Evolutionary conservation across 2,113 vertebrate species (phyloP).

Genomic region (Sylvicapra grimmia): DNA sequence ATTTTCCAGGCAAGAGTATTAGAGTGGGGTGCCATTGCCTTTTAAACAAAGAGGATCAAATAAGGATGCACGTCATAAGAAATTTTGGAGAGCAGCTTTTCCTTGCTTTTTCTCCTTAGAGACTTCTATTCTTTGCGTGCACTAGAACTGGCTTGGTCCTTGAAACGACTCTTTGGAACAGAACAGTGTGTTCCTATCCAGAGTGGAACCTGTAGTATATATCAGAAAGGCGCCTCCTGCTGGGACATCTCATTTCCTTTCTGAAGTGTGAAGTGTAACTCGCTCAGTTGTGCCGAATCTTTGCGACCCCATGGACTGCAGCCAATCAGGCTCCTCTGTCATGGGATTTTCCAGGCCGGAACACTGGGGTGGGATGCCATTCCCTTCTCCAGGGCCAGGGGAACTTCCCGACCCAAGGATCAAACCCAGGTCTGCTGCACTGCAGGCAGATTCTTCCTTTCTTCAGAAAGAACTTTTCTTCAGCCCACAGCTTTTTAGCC

Average conservation of each 20-base stretch:
- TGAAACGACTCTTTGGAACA: not conserved
- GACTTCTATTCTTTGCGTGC: not conserved
- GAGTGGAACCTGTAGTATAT: not conserved
- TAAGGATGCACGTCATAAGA: not conserved
- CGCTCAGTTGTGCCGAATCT: not conserved
- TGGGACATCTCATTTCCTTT: not conserved
- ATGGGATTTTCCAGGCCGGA: not conserved
- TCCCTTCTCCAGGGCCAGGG: not conserved
- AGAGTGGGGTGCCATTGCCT: not conserved
- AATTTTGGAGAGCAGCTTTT: not conserved
- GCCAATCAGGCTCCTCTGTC: not conserved
- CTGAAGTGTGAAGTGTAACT: not conserved
- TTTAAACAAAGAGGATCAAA: not conserved
- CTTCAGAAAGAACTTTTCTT: not conserved
- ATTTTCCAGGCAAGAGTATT: no score
- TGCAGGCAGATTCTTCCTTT: not conserved
- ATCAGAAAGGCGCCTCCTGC: not conserved
- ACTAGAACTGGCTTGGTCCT: not conserved
- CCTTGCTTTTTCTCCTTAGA: not conserved
- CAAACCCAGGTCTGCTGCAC: not conserved
- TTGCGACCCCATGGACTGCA: not conserved
- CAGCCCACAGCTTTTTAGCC: not conserved
- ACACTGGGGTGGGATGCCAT: not conserved
- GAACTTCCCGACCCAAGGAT: fast-evolving
- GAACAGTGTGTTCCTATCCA: not conserved